Evolutionary conservation across 2,888 invertebrate species (phyloP).

Genomic region (Sturmia bella): DNA sequence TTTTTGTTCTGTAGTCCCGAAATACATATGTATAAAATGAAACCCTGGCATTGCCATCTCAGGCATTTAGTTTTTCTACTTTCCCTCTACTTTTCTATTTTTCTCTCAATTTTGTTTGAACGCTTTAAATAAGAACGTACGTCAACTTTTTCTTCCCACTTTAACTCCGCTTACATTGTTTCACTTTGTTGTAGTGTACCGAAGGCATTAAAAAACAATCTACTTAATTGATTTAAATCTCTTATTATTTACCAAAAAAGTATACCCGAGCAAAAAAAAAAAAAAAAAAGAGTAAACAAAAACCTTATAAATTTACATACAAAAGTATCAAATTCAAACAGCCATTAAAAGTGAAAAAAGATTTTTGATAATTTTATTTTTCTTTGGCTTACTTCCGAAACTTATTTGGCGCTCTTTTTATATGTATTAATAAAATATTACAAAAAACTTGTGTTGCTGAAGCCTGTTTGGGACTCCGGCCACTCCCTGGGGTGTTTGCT

Average conservation of each 20-base stretch:
- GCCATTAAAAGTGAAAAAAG: neutral
- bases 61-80: too few species aligned
- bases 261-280: slow-evolving; percentile 20
- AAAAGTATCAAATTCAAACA: slow-evolving; percentile 26
- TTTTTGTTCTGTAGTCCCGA: too few species aligned
- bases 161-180: slow-evolving; percentile 6
- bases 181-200: slow-evolving; percentile 4
- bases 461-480: neutral
- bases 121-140: neutral
- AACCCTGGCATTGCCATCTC: too few species aligned
- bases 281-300: neutral
- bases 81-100: too few species aligned
- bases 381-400: slow-evolving; percentile 45
- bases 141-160: slow-evolving; percentile 24
- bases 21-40: too few species aligned
- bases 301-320: slow-evolving; percentile 35
- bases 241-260: slow-evolving; percentile 16
- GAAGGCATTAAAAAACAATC: slow-evolving; percentile 53
- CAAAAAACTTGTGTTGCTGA: neutral
- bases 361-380: slow-evolving; percentile 14
- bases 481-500: slow-evolving; percentile 64
- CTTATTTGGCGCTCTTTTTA: neutral
- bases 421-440: too few species aligned
- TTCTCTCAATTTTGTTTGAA: too few species aligned
- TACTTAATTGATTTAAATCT: slow-evolving; percentile 60